These are phyloP conservation scores for Myotis pilosus DNA, from an alignment of 2,797 vertebrate genomes.

Conservation along the genomic window DNA sequence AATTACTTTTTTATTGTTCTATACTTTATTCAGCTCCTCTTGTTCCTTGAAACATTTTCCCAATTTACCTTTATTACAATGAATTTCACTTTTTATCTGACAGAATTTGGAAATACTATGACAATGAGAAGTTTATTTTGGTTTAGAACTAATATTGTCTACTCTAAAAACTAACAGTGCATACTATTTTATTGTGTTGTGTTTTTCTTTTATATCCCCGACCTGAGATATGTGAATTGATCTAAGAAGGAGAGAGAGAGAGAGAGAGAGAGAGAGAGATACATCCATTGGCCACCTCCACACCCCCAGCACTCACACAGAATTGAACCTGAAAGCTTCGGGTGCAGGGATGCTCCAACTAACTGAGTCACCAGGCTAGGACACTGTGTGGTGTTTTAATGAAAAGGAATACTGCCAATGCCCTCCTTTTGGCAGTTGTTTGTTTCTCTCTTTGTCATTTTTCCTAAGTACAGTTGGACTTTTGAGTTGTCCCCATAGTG, in stretches of 20 bases:
- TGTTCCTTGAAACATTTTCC: background rate
- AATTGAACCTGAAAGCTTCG: no score
- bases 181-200: background rate
- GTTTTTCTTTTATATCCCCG: no score
- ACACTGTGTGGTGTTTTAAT: background rate
- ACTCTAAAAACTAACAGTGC: background rate
- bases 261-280: no score
- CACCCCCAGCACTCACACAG: no score
- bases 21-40: background rate
- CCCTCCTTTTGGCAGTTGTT: background rate
- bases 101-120: background rate
- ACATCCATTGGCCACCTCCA: no score
- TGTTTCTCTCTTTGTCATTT: background rate
- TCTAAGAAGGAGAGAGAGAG: no score
- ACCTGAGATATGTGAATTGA: no score
- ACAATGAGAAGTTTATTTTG: background rate
- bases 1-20: background rate
- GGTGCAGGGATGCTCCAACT: no score
- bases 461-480: background rate
- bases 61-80: background rate
- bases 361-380: no score
- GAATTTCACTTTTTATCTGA: background rate
- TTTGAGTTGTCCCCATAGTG: background rate
- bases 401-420: background rate
- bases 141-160: background rate